Evolutionary conservation across 2,113 vertebrate genomes (phyloP).

Genomic region (Silurus asotus): DNA sequence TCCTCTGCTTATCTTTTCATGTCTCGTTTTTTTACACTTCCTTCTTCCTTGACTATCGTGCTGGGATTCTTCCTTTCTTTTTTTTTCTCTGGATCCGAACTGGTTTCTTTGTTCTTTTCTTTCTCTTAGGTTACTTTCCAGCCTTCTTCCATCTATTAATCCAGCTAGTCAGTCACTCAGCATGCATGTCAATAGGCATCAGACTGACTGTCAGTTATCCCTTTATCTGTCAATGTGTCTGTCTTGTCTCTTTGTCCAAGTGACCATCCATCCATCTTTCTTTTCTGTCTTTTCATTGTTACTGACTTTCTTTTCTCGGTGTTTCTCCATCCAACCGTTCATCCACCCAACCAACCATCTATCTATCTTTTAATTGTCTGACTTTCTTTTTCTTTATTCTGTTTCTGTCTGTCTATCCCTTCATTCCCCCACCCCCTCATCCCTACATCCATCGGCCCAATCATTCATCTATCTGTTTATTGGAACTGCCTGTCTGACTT

Average conservation of each 20-base stretch:
- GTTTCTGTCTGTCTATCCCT: no score
- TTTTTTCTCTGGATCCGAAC: background rate
- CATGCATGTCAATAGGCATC: no score
- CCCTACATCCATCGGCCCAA: no score
- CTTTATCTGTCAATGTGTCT: background rate
- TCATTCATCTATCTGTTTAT: no score
- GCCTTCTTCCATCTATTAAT: background rate
- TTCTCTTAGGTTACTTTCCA: background rate
- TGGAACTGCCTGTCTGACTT: no score
- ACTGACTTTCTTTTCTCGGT: background rate
- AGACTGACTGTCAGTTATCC: background rate
- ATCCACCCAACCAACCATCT: no score
- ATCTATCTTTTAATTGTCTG: no score
- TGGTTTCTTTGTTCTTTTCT: background rate
- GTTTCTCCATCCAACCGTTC: background rate
- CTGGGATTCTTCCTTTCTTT: background rate
- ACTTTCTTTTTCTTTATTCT: no score
- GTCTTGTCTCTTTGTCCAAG: background rate
- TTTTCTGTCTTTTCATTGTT: background rate
- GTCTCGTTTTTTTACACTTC: background rate
- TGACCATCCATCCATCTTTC: no score
- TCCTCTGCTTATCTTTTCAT: no score
- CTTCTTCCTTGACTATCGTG: background rate
- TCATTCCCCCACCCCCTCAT: no score
- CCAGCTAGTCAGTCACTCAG: no score